Evolutionary conservation across 2,113 vertebrate genomes (phyloP), one percentile per base, ranked within the genome.

Genomic region (Gambusia holbrooki): DNA sequence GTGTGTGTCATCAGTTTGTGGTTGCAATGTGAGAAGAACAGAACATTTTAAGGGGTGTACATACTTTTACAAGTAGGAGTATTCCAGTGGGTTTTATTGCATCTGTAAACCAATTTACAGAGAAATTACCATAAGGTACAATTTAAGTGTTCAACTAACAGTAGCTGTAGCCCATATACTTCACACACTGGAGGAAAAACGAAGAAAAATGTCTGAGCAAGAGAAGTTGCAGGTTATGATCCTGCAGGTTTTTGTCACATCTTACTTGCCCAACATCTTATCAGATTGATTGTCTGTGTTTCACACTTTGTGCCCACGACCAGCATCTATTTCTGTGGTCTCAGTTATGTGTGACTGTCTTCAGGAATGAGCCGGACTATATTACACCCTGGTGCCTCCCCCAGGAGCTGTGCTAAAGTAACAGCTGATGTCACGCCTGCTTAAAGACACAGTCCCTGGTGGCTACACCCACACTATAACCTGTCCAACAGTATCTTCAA

Each of bases 311-410:
- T 79, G 79, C 75, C 66, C 42, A 42, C 42, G 54, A 81, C 80
- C 80, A 61, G 82, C 12, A 71, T 92, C 93, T 93, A 93, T 93
- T 93, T 93, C 88, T 89, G 93, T 91, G 90, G 86, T 85, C 85
- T 58, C 86, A 88, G 83, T 84, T 91, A 90, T 92, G 84, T 92
- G 83, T 87, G 85, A 90, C 85, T 88, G 89, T 92, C 92, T 93
- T 91, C 84, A 86, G 90, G 88, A 91, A 93, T 89, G 84, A 84
- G 76, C 63, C 71, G 32, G 88, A 90, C 88, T 78, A 67, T 85
- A 87, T 92, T 90, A 92, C 90, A 89, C 78, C 81, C 88, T 85
- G 83, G 80, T 85, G 84, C 83, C 82, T 76, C 91, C 88, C 92
- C 84, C 85, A 92, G 92, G 92, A 82, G 70, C 90, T 35, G 81